Conservation (phyloP, 1,140 invertebrate genomes). For the Platyura marginata region DNA sequence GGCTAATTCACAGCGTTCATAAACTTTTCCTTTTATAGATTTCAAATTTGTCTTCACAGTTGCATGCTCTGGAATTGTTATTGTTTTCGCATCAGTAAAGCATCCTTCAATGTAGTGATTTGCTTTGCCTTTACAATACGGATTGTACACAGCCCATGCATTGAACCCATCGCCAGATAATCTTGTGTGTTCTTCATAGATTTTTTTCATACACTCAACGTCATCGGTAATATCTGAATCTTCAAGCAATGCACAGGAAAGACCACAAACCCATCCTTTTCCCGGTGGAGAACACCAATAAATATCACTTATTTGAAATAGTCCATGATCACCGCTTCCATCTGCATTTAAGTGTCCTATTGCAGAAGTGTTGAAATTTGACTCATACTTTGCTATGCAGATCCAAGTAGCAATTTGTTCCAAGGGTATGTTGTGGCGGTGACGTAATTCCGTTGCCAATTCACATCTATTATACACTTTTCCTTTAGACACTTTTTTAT, state of each 20-base stretch:
- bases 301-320: constrained; percentile 48
- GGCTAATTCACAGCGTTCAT: constrained; percentile 46
- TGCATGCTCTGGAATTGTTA: background rate
- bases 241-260: constrained; percentile 30
- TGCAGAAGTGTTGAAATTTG: constrained; percentile 44
- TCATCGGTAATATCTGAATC: constrained; percentile 44
- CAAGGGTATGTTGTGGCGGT: constrained; percentile 30
- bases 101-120: constrained; percentile 24
- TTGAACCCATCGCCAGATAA: constrained; percentile 40
- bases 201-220: constrained; percentile 32
- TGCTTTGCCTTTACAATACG: constrained; percentile 18
- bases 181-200: too few species aligned
- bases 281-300: constrained; percentile 40
- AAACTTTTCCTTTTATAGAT: constrained; percentile 30
- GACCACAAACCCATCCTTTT: constrained; percentile 31
- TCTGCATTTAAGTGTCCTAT: constrained; percentile 34
- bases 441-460: constrained; percentile 39
- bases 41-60: background rate
- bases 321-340: constrained; percentile 46
- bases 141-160: constrained; percentile 41
- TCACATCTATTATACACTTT: constrained; percentile 46
- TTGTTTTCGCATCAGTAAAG: constrained; percentile 6
- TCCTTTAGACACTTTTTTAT: constrained; percentile 9
- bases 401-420: constrained; percentile 48
- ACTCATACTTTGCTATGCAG: constrained; percentile 54